phyloP scores from a whole-genome alignment of 2,113 vertebrate genomes.

The Collichthys lucidus region DNA sequence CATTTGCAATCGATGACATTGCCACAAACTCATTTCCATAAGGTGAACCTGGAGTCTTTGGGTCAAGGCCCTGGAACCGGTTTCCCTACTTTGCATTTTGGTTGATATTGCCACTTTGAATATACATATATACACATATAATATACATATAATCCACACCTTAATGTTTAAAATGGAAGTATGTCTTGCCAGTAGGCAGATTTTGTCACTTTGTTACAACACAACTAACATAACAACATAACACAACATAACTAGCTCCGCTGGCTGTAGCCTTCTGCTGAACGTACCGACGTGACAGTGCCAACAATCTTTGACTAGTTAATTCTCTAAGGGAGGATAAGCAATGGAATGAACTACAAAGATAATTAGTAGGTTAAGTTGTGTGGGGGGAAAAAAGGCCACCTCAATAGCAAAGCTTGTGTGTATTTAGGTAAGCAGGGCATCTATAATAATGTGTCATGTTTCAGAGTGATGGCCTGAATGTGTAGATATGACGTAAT shows the following conservation, averaged over 20 bases:
- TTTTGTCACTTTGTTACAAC: no score
- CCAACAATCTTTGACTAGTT: not conserved
- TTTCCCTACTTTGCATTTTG: not conserved
- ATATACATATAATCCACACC: not conserved
- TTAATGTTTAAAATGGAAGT: not conserved
- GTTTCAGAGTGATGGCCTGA: constrained; percentile 31
- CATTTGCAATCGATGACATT: not conserved
- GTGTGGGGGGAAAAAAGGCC: constrained; percentile 30
- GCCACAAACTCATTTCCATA: not conserved
- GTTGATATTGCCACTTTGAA: not conserved
- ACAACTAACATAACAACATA: no score
- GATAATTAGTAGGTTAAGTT: constrained; percentile 47
- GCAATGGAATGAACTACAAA: not conserved
- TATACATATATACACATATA: not conserved
- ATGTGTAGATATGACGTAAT: constrained; percentile 27
- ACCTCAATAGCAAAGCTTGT: constrained; percentile 17
- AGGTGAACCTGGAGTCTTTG: not conserved
- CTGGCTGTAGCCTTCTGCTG: no score
- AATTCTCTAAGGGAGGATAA: constrained; percentile 17
- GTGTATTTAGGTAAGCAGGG: constrained; percentile 57
- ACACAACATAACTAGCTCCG: no score
- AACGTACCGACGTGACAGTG: no score
- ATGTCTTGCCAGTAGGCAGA: no score
- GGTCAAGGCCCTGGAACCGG: not conserved
- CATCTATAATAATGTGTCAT: constrained; percentile 25